Percentiles rank a stretch among this genome's conserved stretches.
These are phyloP conservation scores for Tursiops truncatus DNA, from an alignment of 2,113 vertebrate species.

Conservation along the genomic window DNA sequence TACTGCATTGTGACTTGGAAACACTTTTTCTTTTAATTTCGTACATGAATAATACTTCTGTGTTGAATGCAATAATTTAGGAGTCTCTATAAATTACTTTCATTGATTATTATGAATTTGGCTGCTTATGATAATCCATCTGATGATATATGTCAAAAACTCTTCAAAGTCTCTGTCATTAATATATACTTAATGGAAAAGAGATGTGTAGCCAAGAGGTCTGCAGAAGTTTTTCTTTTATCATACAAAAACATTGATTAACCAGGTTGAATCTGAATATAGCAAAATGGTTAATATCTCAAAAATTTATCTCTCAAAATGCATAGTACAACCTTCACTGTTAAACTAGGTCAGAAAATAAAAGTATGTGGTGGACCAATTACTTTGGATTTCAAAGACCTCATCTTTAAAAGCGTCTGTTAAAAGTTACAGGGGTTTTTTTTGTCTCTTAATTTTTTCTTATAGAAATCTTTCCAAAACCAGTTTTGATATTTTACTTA, in stretches of 20 bases:
- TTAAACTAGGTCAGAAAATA: slow-evolving; percentile 29
- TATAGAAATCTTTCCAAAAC: background rate
- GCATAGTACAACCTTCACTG: slow-evolving; percentile 45
- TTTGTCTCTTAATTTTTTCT: background rate
- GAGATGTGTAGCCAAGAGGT: slow-evolving; percentile 46
- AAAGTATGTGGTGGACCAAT: slow-evolving; percentile 47
- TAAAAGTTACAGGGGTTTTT: background rate
- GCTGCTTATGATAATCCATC: slow-evolving; percentile 51
- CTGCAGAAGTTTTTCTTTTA: slow-evolving; percentile 58
- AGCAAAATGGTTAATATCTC: slow-evolving; percentile 68
- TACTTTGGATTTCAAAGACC: slow-evolving; percentile 7
- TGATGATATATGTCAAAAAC: slow-evolving; percentile 49
- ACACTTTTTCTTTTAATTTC: background rate
- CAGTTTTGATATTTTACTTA: background rate
- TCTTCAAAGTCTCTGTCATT: slow-evolving; percentile 58
- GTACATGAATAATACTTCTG: slow-evolving; percentile 41
- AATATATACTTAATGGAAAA: slow-evolving; percentile 62
- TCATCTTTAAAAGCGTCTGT: slow-evolving; percentile 37
- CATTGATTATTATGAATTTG: slow-evolving; percentile 68
- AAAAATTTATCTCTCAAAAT: slow-evolving; percentile 59
- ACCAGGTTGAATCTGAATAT: slow-evolving; percentile 53
- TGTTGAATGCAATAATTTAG: slow-evolving; percentile 43
- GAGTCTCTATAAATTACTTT: slow-evolving; percentile 17
- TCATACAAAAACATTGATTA: slow-evolving; percentile 66
- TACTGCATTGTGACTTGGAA: background rate